These are phyloP conservation scores for Sebastiscus albofasciatus DNA, from an alignment of 2,797 vertebrate species.

Conservation along the genomic window DNA sequence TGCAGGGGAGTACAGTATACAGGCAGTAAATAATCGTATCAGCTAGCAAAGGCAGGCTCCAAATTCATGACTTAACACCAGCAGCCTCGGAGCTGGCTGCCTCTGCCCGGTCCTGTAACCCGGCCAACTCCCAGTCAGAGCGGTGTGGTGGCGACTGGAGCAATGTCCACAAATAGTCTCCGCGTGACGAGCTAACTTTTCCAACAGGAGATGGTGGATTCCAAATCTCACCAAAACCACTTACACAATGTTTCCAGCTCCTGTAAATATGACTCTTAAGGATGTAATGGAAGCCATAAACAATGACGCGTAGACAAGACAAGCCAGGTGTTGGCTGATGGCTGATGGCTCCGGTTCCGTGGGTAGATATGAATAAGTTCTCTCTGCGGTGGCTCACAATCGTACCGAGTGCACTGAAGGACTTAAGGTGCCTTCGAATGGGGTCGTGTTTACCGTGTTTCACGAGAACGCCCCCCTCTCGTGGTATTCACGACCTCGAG, in stretches of 20 bases:
- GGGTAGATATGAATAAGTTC: neutral
- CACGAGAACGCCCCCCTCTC: too few species aligned
- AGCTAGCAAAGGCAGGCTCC: constrained; percentile 21
- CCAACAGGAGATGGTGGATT: constrained; percentile 16
- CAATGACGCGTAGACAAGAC: neutral
- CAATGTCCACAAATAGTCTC: constrained; percentile 31
- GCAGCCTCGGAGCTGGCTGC: constrained; percentile 24
- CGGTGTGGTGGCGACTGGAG: constrained; percentile 16
- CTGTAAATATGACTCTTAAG: constrained; percentile 5
- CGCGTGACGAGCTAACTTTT: constrained; percentile 31
- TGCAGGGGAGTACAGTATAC: constrained; percentile 3
- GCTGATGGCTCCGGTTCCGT: neutral
- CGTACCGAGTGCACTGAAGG: neutral
- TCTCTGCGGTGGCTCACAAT: neutral
- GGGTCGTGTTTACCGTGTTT: too few species aligned
- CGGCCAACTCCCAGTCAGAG: constrained; percentile 29
- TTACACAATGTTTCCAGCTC: constrained; percentile 29
- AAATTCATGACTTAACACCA: constrained; percentile 39
- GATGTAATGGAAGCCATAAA: constrained; percentile 6
- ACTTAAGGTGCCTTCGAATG: neutral
- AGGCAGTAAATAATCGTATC: constrained; percentile 32
- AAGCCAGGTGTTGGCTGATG: neutral
- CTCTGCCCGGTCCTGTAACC: constrained; percentile 22
- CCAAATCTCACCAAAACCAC: neutral
- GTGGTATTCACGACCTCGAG: too few species aligned